Evolutionary conservation across 2,113 vertebrate genomes (phyloP).

Genomic region (Stercorarius parasiticus): DNA sequence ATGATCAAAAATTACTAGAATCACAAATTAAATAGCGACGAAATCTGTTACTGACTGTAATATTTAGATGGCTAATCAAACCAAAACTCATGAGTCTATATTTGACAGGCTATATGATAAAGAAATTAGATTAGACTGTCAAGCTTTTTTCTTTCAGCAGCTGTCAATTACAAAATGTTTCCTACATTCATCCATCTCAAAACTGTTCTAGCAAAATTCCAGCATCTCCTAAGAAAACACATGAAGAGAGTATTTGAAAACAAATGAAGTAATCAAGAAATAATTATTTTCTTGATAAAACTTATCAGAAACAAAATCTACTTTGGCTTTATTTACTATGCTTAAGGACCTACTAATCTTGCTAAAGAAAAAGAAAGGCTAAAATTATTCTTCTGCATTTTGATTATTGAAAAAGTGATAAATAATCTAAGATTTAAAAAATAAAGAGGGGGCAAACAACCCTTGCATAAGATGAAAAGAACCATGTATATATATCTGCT

Average conservation of each 20-base stretch:
- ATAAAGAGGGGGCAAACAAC: background rate
- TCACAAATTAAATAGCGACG: background rate
- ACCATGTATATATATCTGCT: slow-evolving; percentile 1
- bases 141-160: background rate
- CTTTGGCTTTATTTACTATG: background rate
- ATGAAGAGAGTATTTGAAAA: background rate
- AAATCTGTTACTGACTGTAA: background rate
- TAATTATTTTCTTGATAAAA: background rate
- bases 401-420: slow-evolving; percentile 1
- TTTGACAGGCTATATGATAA: background rate
- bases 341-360: background rate
- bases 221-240: background rate
- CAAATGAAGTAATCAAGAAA: background rate
- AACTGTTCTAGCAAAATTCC: background rate
- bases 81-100: background rate
- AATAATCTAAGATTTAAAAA: background rate
- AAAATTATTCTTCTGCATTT: background rate
- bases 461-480: background rate
- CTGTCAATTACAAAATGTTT: background rate
- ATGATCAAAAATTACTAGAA: background rate
- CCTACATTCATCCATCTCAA: background rate
- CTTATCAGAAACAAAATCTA: background rate
- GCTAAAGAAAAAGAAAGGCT: background rate
- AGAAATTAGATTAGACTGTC: background rate
- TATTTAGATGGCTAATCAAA: background rate